A percentile compares a stretch with the other conserved stretches of the same genome.
These are phyloP conservation scores for Neostethus bicornis DNA, from an alignment of 2,797 vertebrate species.

Conservation along the genomic window DNA sequence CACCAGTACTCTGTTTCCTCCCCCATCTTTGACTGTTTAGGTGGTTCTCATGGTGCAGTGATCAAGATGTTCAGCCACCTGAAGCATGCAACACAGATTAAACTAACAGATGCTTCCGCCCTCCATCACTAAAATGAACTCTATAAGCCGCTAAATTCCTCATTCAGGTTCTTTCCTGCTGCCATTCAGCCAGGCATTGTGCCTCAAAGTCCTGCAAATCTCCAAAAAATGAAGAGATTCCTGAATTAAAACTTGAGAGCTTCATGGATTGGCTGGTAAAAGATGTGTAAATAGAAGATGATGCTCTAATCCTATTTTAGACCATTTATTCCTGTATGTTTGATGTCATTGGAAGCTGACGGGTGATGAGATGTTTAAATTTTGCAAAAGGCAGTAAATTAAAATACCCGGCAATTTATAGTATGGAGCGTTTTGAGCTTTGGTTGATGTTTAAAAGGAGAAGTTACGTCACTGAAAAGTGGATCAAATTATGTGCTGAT, in stretches of 20 bases:
- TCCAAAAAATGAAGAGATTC: slow-evolving; percentile 39
- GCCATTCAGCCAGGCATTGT: slow-evolving; percentile 67
- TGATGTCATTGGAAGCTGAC: slow-evolving; percentile 42
- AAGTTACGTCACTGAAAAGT: not conserved
- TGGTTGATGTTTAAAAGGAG: not conserved
- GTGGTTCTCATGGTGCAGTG: slow-evolving; percentile 68
- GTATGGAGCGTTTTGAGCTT: not conserved
- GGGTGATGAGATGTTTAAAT: slow-evolving; percentile 24
- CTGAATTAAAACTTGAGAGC: slow-evolving; percentile 22
- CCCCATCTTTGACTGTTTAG: slow-evolving; percentile 53
- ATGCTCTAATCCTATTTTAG: slow-evolving; percentile 23
- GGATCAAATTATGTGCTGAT: not conserved
- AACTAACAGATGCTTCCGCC: slow-evolving; percentile 46
- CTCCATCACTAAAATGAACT: slow-evolving; percentile 39
- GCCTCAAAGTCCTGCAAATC: slow-evolving; percentile 54
- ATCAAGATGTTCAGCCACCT: slow-evolving; percentile 76
- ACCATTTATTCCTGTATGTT: slow-evolving; percentile 51
- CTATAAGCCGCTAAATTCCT: slow-evolving; percentile 71
- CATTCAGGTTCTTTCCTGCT: slow-evolving; percentile 71
- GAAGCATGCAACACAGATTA: slow-evolving; percentile 75
- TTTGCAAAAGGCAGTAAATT: slow-evolving; percentile 1
- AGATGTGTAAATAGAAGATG: slow-evolving; percentile 37
- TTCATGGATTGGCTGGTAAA: slow-evolving; percentile 8
- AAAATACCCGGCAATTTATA: not conserved
- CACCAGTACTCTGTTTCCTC: slow-evolving; percentile 4